Evolutionary conservation across 2,113 vertebrate species (phyloP).

Genomic region (Pygoscelis antarcticus): DNA sequence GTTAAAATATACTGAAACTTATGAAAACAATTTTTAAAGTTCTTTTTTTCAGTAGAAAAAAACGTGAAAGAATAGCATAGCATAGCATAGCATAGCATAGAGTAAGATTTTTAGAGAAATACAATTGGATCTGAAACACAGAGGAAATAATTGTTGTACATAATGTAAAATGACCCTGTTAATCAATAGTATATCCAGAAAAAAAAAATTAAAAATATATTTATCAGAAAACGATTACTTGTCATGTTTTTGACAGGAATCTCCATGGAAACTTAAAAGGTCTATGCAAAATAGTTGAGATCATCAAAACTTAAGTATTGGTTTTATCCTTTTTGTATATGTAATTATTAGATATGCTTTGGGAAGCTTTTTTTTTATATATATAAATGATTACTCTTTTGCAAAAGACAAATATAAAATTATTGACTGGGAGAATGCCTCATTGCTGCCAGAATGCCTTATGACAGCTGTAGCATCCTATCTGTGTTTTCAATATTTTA

Average conservation of each 20-base stretch:
- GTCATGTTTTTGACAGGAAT: not conserved
- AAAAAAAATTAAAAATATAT: not conserved
- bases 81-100: not conserved
- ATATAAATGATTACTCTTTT: not conserved
- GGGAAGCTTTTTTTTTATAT: not conserved
- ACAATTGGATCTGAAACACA: not conserved
- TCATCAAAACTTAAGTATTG: not conserved
- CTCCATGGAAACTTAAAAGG: not conserved
- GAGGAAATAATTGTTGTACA: not conserved
- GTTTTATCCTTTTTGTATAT: not conserved
- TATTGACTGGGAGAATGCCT: not conserved
- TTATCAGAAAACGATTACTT: not conserved
- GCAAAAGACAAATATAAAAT: not conserved
- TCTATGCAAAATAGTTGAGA: not conserved
- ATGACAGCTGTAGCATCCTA: not conserved
- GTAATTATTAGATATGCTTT: not conserved
- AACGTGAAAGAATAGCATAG: rapidly evolving
- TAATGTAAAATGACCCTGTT: not conserved
- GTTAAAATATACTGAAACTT: not conserved
- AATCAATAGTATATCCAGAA: not conserved
- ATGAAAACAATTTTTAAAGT: not conserved
- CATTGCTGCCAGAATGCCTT: not conserved
- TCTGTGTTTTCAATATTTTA: not conserved
- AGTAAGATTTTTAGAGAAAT: not conserved
- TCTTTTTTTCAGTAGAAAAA: not conserved